Conservation (phyloP, 2,797 vertebrate species). For the Acrocephalus scirpaceus region DNA sequence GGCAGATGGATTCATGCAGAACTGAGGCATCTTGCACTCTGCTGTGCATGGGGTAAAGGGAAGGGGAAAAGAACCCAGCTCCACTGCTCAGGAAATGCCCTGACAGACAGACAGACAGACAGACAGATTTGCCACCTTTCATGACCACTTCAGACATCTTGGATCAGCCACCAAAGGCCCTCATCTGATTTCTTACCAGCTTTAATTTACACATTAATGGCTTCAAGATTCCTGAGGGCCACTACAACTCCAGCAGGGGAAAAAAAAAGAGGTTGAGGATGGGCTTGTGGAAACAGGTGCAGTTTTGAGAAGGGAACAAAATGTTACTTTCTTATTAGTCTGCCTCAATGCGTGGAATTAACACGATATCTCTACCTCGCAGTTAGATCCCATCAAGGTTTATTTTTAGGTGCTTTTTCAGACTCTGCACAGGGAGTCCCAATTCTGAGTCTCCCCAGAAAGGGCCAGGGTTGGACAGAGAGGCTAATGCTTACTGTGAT, state of each 20-base stretch:
- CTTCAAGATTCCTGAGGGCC: background rate
- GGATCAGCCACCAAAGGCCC: background rate
- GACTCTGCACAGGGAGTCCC: background rate
- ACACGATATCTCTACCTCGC: background rate
- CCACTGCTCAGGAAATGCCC: background rate
- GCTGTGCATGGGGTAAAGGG: background rate
- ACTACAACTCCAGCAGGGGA: background rate
- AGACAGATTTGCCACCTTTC: background rate
- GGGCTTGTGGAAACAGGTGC: background rate
- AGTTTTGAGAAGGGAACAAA: background rate
- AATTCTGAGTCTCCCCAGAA: accelerated
- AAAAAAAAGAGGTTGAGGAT: too few relatives aligned
- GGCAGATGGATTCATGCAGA: accelerated
- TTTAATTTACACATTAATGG: background rate
- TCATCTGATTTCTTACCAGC: background rate
- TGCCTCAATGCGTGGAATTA: background rate
- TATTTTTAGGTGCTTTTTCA: background rate
- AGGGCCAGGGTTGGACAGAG: background rate
- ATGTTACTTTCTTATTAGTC: background rate
- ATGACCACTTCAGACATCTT: background rate
- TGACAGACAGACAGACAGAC: background rate
- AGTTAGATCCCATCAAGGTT: background rate
- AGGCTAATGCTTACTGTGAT: accelerated
- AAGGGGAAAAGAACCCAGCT: background rate
- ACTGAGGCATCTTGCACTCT: background rate